Conservation (phyloP, 2,888 invertebrate species). For the Rapana venosa region DNA sequence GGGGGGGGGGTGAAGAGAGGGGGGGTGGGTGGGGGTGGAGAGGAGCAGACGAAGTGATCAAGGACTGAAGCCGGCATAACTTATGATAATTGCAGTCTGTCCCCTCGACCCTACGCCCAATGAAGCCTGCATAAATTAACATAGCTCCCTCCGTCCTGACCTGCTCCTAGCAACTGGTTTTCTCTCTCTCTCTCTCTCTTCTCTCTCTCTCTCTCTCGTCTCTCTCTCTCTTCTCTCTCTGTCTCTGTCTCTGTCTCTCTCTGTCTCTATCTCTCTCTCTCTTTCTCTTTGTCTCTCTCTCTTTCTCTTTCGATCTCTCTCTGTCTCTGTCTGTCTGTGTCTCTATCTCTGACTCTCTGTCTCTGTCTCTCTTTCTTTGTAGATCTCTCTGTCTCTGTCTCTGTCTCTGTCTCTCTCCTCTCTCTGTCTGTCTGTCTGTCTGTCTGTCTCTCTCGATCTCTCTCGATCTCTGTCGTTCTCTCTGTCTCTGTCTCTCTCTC, state of each 20-base stretch:
- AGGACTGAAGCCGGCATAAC: too few relatives aligned
- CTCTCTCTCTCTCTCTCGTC: too few relatives aligned
- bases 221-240: not conserved
- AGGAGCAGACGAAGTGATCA: too few relatives aligned
- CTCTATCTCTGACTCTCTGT: not conserved
- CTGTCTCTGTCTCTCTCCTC: too few relatives aligned
- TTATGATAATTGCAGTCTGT: too few relatives aligned
- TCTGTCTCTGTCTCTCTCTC: slow-evolving; percentile 10
- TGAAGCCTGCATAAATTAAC: too few relatives aligned
- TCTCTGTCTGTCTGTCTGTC: slow-evolving; percentile 1
- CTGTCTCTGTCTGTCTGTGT: not conserved
- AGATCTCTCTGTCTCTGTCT: not conserved
- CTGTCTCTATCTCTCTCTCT: not conserved
- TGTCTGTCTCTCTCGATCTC: not conserved
- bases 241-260: not conserved
- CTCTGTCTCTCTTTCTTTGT: not conserved
- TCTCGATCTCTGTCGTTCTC: not conserved
- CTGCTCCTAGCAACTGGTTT: too few relatives aligned
- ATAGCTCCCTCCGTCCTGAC: too few relatives aligned
- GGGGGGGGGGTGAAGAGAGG: too few relatives aligned
- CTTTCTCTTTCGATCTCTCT: not conserved
- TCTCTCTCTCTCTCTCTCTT: slow-evolving; percentile 6
- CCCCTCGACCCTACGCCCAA: too few relatives aligned
- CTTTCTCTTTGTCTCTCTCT: not conserved
- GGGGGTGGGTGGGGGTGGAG: too few relatives aligned